Evolutionary conservation across 2,113 vertebrate species (phyloP), one percentile per base, ranked within the genome.

Genomic region (Centropus unirufus): DNA sequence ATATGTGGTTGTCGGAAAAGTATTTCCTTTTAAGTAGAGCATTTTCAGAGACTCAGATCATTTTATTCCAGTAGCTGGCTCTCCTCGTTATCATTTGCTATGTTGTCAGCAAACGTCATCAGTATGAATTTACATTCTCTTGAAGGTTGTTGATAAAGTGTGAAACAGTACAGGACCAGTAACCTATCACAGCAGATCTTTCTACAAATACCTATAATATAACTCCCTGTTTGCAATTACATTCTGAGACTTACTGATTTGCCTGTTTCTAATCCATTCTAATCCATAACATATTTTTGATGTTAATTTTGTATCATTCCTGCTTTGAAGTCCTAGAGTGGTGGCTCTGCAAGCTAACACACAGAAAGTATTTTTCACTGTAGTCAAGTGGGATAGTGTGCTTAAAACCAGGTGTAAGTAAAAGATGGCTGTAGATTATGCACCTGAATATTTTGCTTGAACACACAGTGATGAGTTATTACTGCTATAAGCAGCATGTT

Each of bases 241-340:
- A 68, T 94, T 81, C 92, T 89, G 80, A 92, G 92, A 92, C 79
- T 89, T 90, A 86, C 92, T 92, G 95, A 96, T 95, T 96, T 96
- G 83, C 85, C 96, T 97, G 95, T 86, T 96, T 89, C 94, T 97
- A 97, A 96, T 97, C 94, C 94, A 87, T 97, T 95, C 91, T 94
- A 95, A 96, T 97, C 96, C 96, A 95, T 95, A 93, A 93, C 92
- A 75, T 96, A 96, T 97, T 97, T 94, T 95, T 92, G 61, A 95
- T 96, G 92, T 93, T 97, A 96, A 97, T 97, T 97, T 95, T 94
- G 61, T 96, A 96, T 96, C 95, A 93, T 94, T 96, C 91, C 92
- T 90, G 61, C 96, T 97, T 97, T 97, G 96, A 97, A 95, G 95
- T 96, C 61, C 52, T 84, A 30, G 51, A 90, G 69, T 63, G 64